These are phyloP conservation scores for Probosciger aterrimus DNA, from an alignment of 2,113 vertebrate species.

Conservation along the genomic window DNA sequence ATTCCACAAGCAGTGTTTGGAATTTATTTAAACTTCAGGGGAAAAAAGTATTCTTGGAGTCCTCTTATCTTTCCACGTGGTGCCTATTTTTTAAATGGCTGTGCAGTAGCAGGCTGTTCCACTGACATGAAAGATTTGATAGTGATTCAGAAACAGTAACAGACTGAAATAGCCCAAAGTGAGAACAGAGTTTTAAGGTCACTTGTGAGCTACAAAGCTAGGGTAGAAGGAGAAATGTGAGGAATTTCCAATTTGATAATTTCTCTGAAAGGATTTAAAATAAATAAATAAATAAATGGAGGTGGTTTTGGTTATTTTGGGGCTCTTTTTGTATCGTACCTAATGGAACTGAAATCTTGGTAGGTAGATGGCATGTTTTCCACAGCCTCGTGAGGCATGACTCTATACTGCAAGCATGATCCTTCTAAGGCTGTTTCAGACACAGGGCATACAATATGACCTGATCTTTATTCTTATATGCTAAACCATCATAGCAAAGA, in stretches of 20 bases:
- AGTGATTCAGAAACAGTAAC: conserved; percentile 25
- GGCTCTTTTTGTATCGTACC: background rate
- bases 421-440: background rate
- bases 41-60: background rate
- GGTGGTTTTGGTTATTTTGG: background rate
- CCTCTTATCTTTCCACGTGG: background rate
- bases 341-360: background rate
- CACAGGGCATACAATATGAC: background rate
- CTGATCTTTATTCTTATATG: background rate
- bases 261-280: background rate
- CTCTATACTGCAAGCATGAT: background rate
- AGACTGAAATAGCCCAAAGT: conserved; percentile 37
- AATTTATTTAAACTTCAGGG: background rate
- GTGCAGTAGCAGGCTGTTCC: background rate
- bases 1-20: background rate
- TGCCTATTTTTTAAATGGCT: background rate
- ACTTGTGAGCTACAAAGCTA: background rate
- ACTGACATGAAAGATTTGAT: background rate
- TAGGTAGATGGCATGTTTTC: background rate
- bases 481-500: background rate
- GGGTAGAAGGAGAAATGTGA: background rate
- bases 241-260: background rate
- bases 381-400: background rate
- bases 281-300: rapidly evolving
- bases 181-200: conserved; percentile 26